Evolutionary conservation across 2,113 vertebrate genomes (phyloP).

Genomic region (Varanus salvator): DNA sequence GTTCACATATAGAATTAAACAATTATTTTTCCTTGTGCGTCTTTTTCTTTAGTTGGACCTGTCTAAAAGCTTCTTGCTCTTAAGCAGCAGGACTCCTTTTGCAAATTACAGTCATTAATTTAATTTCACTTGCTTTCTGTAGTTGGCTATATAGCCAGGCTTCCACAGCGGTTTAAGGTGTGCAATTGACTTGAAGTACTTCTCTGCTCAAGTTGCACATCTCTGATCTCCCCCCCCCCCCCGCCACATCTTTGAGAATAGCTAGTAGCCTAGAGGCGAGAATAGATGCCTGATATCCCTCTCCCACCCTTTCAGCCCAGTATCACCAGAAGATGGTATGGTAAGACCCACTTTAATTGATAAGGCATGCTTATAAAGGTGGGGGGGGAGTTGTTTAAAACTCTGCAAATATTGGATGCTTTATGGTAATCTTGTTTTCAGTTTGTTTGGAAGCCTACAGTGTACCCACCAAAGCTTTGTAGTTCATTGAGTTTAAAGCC

Average conservation of each 20-base stretch:
- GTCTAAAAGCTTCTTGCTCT: not conserved
- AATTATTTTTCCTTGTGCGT: not conserved
- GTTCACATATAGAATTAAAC: not conserved
- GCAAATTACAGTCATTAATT: not conserved
- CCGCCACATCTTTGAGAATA: not conserved
- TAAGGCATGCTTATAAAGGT: not conserved
- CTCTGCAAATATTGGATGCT: slow-evolving; percentile 7
- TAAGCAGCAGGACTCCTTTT: not conserved
- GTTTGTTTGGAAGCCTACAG: slow-evolving; percentile 44
- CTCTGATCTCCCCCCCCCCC: no score
- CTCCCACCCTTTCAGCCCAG: not conserved
- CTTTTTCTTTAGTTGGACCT: not conserved
- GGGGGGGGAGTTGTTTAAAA: not conserved
- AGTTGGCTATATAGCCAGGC: not conserved
- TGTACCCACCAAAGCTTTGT: slow-evolving; percentile 18
- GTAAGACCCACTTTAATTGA: not conserved
- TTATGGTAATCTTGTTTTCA: slow-evolving; percentile 34
- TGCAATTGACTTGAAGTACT: not conserved
- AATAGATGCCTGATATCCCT: no score
- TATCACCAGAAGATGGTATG: not conserved
- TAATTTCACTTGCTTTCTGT: not conserved
- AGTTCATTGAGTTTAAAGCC: slow-evolving; percentile 35
- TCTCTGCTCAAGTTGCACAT: not conserved
- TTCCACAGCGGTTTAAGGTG: not conserved
- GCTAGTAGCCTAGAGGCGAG: not conserved